Base-by-base conservation (phyloP, 2,888 invertebrate genomes). In the Eupithecia exiguata region DNA sequence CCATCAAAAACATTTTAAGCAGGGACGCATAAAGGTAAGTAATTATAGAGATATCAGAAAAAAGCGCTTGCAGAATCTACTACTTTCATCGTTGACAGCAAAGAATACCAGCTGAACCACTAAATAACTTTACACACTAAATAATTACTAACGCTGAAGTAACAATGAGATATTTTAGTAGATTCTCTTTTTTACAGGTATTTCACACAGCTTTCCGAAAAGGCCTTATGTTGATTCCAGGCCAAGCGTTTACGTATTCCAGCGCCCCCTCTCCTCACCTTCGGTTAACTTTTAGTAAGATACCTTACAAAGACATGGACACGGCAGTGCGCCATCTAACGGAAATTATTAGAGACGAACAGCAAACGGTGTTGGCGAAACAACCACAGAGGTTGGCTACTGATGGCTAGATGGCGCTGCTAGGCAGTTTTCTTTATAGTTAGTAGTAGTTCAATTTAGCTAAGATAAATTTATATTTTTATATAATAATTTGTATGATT, bases 181-280 rank as follows among this genome's bases (percentile, higher is more conserved):
- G 38, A 7, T 38, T 38, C 38, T 38, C 38, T 38, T 53, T 67
- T 58, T 80, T 80, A 0, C 84, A 93, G 93, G 92, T 92, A 16
- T 92, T 93, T 77, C 84, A 89, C 69, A 95, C 96, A 69, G 97
- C 97, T 0, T 87, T 96, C 35, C 92, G 95, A 71, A 96, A 96
- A 73, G 96, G 97, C 14, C 95, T 97, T 1, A 95, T 96, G 84
- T 90, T 97, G 79, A 95, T 96, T 0, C 97, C 97, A 0, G 98
- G 97, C 0, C 96, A 96, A 76, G 96, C 96, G 0, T 97, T 97
- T 87, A 95, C 95, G 88, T 95, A 95, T 69, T 96, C 94, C 0
- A 89, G 90, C 58, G 92, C 95, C 75, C 96, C 96, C 16, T 96
- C 96, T 80, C 96, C 95, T 66, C 96, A 96, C 85, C 89, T 97